Conservation (phyloP, 2,113 vertebrate genomes). For the Cheilinus undulatus region DNA sequence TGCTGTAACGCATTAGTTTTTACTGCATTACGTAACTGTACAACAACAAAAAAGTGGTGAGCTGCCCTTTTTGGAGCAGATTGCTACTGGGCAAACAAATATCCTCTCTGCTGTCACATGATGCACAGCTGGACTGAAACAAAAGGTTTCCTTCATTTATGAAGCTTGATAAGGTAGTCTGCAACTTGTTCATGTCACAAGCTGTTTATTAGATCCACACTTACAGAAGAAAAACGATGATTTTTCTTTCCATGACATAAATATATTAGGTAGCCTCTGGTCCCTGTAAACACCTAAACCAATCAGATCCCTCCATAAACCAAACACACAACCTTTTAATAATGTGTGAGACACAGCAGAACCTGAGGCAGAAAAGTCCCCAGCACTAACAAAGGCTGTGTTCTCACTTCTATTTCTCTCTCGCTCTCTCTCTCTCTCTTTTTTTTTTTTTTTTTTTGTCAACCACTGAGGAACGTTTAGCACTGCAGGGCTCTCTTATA, state of each 20-base stretch:
- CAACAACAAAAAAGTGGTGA: no score
- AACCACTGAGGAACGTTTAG: neutral
- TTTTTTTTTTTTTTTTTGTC: neutral
- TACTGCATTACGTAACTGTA: conserved; percentile 30
- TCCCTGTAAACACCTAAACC: neutral
- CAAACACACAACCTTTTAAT: neutral
- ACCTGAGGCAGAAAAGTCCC: conserved; percentile 7
- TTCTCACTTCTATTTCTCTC: neutral
- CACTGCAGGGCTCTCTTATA: neutral
- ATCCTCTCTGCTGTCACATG: conserved; percentile 6
- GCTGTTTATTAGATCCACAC: neutral
- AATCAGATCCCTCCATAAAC: neutral
- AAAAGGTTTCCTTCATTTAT: neutral
- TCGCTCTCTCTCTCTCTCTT: no score
- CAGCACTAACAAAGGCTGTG: neutral
- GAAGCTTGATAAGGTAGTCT: neutral
- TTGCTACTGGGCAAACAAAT: neutral
- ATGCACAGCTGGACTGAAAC: neutral
- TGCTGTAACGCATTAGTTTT: conserved; percentile 13
- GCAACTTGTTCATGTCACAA: no score
- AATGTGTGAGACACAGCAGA: neutral
- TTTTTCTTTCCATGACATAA: neutral
- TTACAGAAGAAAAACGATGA: conserved; percentile 1
- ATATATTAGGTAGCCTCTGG: neutral
- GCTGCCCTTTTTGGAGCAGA: neutral